A percentile compares a stretch with the other conserved stretches of the same genome.
Evolutionary conservation across 2,797 vertebrate species (phyloP).

Genomic region (Peromyscus eremicus): DNA sequence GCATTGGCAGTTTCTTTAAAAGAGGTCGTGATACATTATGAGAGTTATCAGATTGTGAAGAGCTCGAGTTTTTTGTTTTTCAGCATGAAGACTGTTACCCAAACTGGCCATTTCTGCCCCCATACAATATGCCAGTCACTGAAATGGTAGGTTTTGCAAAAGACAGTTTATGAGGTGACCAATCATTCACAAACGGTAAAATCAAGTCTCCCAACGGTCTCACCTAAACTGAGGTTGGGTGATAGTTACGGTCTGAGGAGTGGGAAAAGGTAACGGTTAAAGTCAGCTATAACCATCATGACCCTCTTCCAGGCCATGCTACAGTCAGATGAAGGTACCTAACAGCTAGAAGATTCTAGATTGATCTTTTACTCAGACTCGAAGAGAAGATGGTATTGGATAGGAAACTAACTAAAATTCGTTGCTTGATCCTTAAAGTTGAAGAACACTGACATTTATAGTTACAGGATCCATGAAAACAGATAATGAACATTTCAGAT

Average conservation of each 20-base stretch:
- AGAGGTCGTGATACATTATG: background rate
- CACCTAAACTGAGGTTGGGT: background rate
- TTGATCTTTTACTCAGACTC: background rate
- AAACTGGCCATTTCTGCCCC: background rate
- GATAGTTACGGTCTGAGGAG: background rate
- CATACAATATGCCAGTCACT: background rate
- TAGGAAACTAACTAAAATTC: background rate
- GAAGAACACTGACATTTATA: background rate
- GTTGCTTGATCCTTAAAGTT: background rate
- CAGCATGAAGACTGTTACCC: background rate
- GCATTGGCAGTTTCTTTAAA: background rate
- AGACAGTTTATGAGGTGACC: background rate
- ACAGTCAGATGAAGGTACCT: background rate
- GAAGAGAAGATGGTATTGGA: background rate
- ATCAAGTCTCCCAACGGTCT: background rate
- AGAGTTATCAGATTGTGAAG: slow-evolving; percentile 11
- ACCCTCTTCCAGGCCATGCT: too few relatives aligned
- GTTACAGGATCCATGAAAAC: background rate
- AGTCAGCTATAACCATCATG: background rate
- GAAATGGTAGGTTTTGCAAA: background rate
- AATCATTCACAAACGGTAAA: background rate
- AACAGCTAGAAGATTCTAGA: background rate
- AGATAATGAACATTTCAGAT: background rate
- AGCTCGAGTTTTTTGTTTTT: background rate
- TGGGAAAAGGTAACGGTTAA: background rate